Percentiles rank a stretch among this genome's conserved stretches.
Evolutionary conservation across 2,888 invertebrate genomes (phyloP).

Genomic region (Cryptus armator): DNA sequence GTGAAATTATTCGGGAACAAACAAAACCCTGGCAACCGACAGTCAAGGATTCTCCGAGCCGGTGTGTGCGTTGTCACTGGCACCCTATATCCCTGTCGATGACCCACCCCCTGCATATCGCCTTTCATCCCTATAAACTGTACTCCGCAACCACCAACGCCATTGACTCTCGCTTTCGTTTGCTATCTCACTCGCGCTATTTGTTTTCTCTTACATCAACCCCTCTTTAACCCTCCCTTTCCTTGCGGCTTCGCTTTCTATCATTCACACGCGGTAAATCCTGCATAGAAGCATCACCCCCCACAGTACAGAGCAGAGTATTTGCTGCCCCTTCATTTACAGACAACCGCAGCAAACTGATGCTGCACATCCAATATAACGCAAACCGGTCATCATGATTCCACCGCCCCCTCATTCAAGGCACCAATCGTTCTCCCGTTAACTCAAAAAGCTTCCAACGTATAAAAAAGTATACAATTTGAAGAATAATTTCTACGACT

Average conservation of each 20-base stretch:
- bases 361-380: conserved; percentile 8
- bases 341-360: conserved; percentile 58
- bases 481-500: no score
- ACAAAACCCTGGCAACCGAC: conserved; percentile 60
- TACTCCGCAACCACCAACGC: conserved; percentile 25
- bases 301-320: conserved; percentile 5
- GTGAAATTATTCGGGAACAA: conserved; percentile 60
- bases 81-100: conserved; percentile 44
- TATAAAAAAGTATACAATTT: background rate
- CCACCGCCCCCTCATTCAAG: background rate
- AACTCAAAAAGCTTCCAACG: background rate
- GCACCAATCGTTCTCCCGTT: no score
- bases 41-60: conserved; percentile 47
- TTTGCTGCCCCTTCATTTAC: conserved; percentile 64
- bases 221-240: conserved; percentile 10
- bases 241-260: conserved; percentile 20
- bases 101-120: conserved; percentile 32
- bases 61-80: conserved; percentile 20
- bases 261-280: conserved; percentile 48
- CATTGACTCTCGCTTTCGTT: conserved; percentile 58
- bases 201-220: conserved; percentile 60
- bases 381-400: conserved; percentile 41
- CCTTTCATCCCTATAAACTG: conserved; percentile 39
- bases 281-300: background rate
- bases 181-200: conserved; percentile 41